These are phyloP conservation scores for Acrobasis repandana DNA, from an alignment of 2,888 invertebrate genomes.

Conservation along the genomic window DNA sequence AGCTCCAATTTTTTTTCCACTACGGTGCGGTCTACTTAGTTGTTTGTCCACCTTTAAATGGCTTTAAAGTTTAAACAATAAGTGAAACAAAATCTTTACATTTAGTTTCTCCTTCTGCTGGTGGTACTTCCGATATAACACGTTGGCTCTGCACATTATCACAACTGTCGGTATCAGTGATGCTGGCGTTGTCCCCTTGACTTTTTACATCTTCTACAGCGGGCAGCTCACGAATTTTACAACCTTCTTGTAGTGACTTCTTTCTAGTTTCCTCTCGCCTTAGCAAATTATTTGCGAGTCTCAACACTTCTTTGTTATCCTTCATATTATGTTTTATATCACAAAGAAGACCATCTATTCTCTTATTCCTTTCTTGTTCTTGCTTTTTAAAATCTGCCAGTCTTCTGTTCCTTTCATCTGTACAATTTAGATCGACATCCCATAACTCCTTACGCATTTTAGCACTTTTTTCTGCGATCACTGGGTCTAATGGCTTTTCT, in stretches of 20 bases:
- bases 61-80: too few species aligned
- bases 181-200: constrained; percentile 54
- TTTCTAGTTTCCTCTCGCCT: constrained; percentile 57
- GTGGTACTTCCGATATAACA: constrained; percentile 27
- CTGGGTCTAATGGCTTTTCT: constrained; percentile 24
- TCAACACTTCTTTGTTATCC: constrained; percentile 69
- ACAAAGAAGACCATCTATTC: constrained; percentile 61
- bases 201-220: constrained; percentile 51
- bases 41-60: too few species aligned
- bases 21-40: too few species aligned
- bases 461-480: constrained; percentile 29
- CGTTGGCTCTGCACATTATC: constrained; percentile 18
- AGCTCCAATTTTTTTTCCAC: too few species aligned
- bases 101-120: constrained; percentile 31
- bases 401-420: constrained; percentile 46
- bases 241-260: constrained; percentile 38
- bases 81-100: constrained; percentile 23
- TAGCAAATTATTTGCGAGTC: constrained; percentile 65
- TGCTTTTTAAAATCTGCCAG: constrained; percentile 48
- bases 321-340: constrained; percentile 75
- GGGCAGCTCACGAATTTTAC: constrained; percentile 40
- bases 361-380: constrained; percentile 56
- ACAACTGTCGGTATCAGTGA: constrained; percentile 30
- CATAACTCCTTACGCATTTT: constrained; percentile 55
- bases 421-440: constrained; percentile 51